Evolutionary conservation across 2,113 vertebrate species (phyloP).

Genomic region (Aepyceros melampus): DNA sequence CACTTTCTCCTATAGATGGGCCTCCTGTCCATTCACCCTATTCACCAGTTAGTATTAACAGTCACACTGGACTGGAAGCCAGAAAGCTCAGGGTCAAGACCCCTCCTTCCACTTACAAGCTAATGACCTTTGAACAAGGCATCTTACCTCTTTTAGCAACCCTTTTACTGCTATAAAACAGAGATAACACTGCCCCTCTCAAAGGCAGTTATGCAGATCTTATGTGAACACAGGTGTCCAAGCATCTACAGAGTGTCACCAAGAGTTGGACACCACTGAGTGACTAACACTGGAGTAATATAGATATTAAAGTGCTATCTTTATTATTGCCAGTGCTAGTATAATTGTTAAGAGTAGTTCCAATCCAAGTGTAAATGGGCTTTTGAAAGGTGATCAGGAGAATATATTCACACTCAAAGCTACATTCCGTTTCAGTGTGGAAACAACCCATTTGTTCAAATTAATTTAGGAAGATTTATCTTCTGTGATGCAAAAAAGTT

Average conservation of each 20-base stretch:
- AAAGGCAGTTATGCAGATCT: background rate
- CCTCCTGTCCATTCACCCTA: background rate
- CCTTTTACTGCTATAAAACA: background rate
- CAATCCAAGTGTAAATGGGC: background rate
- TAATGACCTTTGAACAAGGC: background rate
- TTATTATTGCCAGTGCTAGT: background rate
- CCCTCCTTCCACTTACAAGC: background rate
- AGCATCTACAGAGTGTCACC: background rate
- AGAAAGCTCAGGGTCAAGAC: background rate
- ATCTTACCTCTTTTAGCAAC: background rate
- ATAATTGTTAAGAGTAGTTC: background rate
- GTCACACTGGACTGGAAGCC: background rate
- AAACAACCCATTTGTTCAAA: background rate
- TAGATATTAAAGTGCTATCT: background rate
- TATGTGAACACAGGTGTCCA: background rate
- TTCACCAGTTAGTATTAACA: background rate
- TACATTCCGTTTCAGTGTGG: background rate
- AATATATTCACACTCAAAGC: background rate
- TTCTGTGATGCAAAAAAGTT: background rate
- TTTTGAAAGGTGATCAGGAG: background rate
- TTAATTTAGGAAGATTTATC: background rate
- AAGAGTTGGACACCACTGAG: background rate
- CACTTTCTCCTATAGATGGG: background rate
- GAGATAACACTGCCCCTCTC: background rate
- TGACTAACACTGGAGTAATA: background rate